Conservation (phyloP, 2,888 invertebrate genomes). For the Caenorhabditis sulstoni region DNA sequence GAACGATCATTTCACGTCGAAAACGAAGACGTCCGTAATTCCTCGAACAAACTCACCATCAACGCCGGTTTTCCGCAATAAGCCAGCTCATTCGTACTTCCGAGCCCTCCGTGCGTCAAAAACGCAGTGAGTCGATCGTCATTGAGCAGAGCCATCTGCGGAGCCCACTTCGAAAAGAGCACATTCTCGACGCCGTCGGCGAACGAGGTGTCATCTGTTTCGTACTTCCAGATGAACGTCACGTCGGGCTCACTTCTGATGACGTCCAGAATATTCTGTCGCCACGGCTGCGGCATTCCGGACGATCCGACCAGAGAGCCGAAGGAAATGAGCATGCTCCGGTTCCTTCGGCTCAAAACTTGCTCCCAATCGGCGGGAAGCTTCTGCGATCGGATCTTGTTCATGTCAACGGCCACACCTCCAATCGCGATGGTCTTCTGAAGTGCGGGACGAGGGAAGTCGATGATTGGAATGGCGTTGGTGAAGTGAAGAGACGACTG, state of each 20-base stretch:
- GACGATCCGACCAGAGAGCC: constrained; percentile 44
- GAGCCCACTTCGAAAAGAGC: constrained; percentile 47
- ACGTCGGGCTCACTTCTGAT: constrained; percentile 37
- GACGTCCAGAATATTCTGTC: constrained; percentile 22
- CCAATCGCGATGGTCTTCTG: constrained; percentile 63
- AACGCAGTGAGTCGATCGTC: constrained; percentile 45
- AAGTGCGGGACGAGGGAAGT: constrained; percentile 60
- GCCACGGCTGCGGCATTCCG: constrained; percentile 43
- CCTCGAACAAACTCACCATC: no score
- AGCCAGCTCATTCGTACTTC: constrained; percentile 49
- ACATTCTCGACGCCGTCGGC: constrained; percentile 38
- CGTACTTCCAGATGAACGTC: constrained; percentile 63
- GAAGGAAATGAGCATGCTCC: constrained; percentile 47
- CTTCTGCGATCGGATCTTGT: constrained; percentile 34
- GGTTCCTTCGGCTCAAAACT: constrained; percentile 18
- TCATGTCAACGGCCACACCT: constrained; percentile 59
- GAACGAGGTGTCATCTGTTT: constrained; percentile 27
- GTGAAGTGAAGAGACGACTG: constrained; percentile 50
- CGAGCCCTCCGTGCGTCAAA: constrained; percentile 54
- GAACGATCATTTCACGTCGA: no score
- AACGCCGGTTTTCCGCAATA: constrained; percentile 43
- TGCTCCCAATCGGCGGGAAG: constrained; percentile 29
- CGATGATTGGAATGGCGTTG: constrained; percentile 62
- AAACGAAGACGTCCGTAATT: no score
- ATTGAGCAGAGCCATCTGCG: constrained; percentile 46